Conservation (phyloP, 2,888 invertebrate genomes). For the Smittia aterrima region DNA sequence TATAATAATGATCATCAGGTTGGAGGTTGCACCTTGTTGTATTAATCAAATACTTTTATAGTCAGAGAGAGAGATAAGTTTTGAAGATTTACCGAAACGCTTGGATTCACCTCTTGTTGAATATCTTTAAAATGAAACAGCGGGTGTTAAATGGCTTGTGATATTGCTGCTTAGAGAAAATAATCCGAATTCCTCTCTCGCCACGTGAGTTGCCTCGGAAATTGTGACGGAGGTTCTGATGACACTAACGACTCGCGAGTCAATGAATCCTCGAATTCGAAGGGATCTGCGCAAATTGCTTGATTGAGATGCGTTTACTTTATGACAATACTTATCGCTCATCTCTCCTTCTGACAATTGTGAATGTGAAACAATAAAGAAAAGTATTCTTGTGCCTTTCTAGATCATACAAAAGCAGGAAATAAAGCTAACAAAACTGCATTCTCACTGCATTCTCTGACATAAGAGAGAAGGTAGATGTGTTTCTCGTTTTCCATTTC, state of each 20-base stretch:
- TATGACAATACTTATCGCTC: background rate
- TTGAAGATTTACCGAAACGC: constrained; percentile 37
- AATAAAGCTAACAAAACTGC: constrained; percentile 19
- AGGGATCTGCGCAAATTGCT: too few relatives aligned
- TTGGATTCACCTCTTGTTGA: background rate
- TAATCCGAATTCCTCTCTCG: constrained; percentile 36
- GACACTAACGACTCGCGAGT: background rate
- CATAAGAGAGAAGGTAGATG: background rate
- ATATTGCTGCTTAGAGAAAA: constrained; percentile 35
- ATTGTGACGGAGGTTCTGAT: background rate
- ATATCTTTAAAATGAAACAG: constrained; percentile 18
- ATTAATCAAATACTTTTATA: constrained; percentile 40
- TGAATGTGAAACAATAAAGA: too few relatives aligned
- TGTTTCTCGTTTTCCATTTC: background rate
- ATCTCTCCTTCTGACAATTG: too few relatives aligned
- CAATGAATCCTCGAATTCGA: background rate
- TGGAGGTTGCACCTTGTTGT: constrained; percentile 41
- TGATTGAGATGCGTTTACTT: background rate
- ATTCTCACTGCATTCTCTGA: constrained; percentile 21
- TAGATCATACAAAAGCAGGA: constrained; percentile 4
- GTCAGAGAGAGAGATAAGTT: background rate
- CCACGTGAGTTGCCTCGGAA: constrained; percentile 24
- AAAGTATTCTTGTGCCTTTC: too few relatives aligned
- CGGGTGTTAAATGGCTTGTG: constrained; percentile 40
- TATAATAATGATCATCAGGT: constrained; percentile 39